A percentile compares a stretch with the other conserved stretches of the same genome.
These are phyloP conservation scores for Tenualosa thibaudeaui DNA, from an alignment of 2,797 vertebrate species.

Conservation along the genomic window DNA sequence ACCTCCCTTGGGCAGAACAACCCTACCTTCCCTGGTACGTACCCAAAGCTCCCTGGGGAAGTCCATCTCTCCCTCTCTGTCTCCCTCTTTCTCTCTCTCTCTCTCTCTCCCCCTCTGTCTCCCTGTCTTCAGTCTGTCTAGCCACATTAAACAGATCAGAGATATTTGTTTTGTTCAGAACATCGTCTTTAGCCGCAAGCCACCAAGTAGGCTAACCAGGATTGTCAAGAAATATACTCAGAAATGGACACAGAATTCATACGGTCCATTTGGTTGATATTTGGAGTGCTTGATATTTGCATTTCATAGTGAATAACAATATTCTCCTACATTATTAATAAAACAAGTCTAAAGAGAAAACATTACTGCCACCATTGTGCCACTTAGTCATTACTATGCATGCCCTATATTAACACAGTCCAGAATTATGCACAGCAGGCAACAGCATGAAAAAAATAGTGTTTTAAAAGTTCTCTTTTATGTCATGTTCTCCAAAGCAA, in stretches of 20 bases:
- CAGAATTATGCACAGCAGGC: constrained; percentile 1
- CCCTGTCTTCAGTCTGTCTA: constrained; percentile 65
- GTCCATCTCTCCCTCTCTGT: constrained; percentile 83
- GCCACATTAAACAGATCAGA: constrained; percentile 46
- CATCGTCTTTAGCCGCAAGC: not conserved
- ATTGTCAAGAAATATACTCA: not conserved
- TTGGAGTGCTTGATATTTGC: not conserved
- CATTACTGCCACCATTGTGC: not conserved
- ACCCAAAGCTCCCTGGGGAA: constrained; percentile 90
- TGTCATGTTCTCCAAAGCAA: constrained; percentile 16
- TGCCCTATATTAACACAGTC: constrained; percentile 1
- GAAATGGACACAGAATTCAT: not conserved
- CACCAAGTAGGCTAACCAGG: not conserved
- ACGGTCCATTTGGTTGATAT: not conserved
- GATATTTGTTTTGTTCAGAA: not conserved
- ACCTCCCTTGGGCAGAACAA: constrained; percentile 98
- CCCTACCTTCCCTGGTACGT: constrained; percentile 99
- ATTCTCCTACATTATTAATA: not conserved
- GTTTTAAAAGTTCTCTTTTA: constrained; percentile 13
- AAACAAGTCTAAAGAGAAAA: constrained; percentile 3
- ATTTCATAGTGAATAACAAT: constrained; percentile 10
- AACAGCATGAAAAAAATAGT: constrained; percentile 12
- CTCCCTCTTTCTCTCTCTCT: constrained; percentile 38
- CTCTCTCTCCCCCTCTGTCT: constrained; percentile 70
- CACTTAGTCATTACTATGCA: constrained; percentile 14